These are phyloP conservation scores for Pteruthius melanotis DNA, from an alignment of 2,113 vertebrate species.

Conservation along the genomic window DNA sequence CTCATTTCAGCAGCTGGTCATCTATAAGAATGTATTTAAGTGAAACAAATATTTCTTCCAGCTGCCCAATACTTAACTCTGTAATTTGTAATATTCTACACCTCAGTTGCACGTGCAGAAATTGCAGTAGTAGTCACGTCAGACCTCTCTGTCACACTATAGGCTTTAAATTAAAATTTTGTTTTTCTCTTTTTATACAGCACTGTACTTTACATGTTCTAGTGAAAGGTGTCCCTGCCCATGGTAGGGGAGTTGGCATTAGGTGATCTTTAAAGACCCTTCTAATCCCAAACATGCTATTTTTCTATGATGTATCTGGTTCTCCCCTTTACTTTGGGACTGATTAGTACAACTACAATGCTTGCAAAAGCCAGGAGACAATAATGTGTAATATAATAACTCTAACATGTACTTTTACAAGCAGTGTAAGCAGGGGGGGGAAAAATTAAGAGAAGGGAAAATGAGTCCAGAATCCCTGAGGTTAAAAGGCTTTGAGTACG, in stretches of 20 bases:
- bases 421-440: rapidly evolving
- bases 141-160: not conserved
- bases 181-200: not conserved
- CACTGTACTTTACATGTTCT: not conserved
- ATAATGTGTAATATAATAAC: not conserved
- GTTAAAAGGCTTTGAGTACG: not conserved
- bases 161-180: not conserved
- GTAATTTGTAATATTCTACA: not conserved
- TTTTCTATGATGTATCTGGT: not conserved
- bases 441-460: not conserved
- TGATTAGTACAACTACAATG: not conserved
- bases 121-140: not conserved
- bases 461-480: not conserved
- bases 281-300: too few species aligned
- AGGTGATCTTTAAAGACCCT: not conserved
- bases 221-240: not conserved
- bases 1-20: not conserved
- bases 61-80: not conserved
- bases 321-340: not conserved
- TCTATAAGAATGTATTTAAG: rapidly evolving
- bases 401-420: not conserved
- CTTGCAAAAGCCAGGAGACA: not conserved
- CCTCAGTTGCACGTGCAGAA: not conserved
- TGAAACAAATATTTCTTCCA: not conserved
- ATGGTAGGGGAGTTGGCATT: not conserved